phyloP scores from a whole-genome alignment of 2,113 vertebrate species.

The Aythya baeri region DNA sequence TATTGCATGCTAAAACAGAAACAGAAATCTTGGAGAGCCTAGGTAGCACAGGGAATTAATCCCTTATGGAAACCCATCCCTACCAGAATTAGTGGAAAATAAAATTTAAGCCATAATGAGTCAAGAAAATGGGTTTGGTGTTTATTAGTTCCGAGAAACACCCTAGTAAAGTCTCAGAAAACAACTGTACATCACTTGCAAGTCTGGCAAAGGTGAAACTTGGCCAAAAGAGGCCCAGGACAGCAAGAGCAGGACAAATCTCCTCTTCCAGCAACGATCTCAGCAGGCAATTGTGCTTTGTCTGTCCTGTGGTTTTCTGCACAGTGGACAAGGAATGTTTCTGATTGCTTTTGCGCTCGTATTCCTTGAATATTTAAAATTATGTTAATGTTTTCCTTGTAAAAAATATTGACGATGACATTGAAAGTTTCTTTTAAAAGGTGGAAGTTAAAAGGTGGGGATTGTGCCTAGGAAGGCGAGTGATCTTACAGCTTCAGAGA shows the following conservation, averaged over 20 bases:
- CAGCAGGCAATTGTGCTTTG: background rate
- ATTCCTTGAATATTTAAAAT: background rate
- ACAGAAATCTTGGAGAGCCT: constrained; percentile 32
- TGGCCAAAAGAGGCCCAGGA: constrained; percentile 45
- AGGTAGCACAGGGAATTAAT: constrained; percentile 47
- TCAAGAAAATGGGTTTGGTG: constrained; percentile 1
- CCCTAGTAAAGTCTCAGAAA: background rate
- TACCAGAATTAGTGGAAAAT: constrained; percentile 47
- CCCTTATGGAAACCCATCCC: constrained; percentile 37
- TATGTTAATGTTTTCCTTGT: background rate
- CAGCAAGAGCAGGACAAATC: background rate
- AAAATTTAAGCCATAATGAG: constrained; percentile 33
- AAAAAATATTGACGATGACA: background rate
- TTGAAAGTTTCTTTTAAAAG: background rate
- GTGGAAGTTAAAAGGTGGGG: background rate
- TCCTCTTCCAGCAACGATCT: background rate
- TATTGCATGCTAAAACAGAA: background rate
- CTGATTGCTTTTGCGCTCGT: background rate
- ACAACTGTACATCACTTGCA: background rate
- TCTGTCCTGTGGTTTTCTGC: background rate
- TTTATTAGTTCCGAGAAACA: constrained; percentile 29
- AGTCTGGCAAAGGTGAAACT: background rate
- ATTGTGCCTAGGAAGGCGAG: background rate
- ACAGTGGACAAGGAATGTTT: background rate
- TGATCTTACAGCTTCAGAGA: background rate